These are phyloP conservation scores for Crossocerus cetratus DNA, from an alignment of 2,888 invertebrate genomes.

Conservation along the genomic window DNA sequence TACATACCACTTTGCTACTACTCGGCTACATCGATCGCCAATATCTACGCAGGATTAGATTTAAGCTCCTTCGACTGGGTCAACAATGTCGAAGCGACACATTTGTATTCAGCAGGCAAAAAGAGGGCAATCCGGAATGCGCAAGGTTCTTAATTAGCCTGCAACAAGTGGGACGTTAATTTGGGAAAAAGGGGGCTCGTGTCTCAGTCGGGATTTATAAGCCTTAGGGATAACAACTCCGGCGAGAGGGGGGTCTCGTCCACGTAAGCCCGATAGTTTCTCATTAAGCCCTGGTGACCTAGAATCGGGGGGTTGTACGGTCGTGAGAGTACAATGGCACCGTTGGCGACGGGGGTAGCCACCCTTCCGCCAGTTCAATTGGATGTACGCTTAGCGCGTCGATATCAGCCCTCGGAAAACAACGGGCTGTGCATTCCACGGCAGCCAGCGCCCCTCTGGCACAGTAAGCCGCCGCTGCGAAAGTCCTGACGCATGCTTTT, in stretches of 20 bases:
- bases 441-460: neutral
- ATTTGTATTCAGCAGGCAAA: neutral
- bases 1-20: too few relatives aligned
- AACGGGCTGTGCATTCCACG: constrained; percentile 31
- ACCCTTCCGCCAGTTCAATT: constrained; percentile 49
- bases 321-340: constrained; percentile 43
- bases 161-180: constrained; percentile 13
- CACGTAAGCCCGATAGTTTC: constrained; percentile 48
- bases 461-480: constrained; percentile 5
- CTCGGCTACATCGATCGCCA: too few relatives aligned
- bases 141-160: neutral
- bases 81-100: too few relatives aligned
- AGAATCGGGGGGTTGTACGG: constrained; percentile 44
- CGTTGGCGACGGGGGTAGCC: constrained; percentile 32
- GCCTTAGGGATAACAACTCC: constrained; percentile 34
- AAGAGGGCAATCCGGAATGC: neutral
- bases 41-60: too few relatives aligned
- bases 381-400: constrained; percentile 48
- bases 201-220: constrained; percentile 25
- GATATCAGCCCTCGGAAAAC: constrained; percentile 45
- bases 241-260: constrained; percentile 20
- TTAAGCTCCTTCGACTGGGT: too few relatives aligned
- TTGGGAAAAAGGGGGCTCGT: constrained; percentile 1
- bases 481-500: constrained; percentile 11
- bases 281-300: constrained; percentile 57